Evolutionary conservation across 1,140 invertebrate species (phyloP).

Genomic region (Cepaea nemoralis): DNA sequence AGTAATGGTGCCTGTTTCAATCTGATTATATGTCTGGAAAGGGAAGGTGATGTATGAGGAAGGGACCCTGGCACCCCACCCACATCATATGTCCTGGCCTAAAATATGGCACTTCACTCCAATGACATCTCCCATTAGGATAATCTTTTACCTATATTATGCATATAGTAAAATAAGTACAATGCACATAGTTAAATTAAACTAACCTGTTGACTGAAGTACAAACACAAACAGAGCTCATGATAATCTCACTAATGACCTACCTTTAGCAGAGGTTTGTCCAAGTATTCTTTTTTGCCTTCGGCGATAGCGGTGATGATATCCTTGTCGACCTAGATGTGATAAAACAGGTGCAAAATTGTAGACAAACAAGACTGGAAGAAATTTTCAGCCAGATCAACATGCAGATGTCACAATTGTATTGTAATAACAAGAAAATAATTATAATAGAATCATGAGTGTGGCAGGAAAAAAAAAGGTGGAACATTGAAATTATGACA

Average conservation of each 20-base stretch:
- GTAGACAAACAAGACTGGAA: not conserved
- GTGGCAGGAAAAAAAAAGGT: not conserved
- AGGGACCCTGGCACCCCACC: not conserved
- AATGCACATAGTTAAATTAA: not conserved
- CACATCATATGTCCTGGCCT: too few species aligned
- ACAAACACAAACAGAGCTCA: conserved; percentile 35
- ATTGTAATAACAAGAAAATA: too few species aligned
- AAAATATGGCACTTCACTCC: too few species aligned
- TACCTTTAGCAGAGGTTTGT: conserved; percentile 62
- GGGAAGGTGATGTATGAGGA: too few species aligned
- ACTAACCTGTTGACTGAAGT: not conserved
- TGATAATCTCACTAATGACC: too few species aligned
- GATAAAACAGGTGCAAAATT: not conserved
- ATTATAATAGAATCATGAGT: not conserved
- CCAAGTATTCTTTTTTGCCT: conserved; percentile 47
- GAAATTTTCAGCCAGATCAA: not conserved
- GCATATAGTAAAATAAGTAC: not conserved
- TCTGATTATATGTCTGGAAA: too few species aligned
- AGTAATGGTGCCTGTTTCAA: too few species aligned
- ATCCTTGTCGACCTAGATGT: conserved; percentile 73
- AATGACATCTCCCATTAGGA: too few species aligned
- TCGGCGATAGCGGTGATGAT: conserved; percentile 69
- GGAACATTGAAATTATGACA: not conserved
- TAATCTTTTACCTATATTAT: not conserved
- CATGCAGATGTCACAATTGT: not conserved